Evolutionary conservation across 1,140 invertebrate species (phyloP), one percentile per base, ranked within the genome.

Genomic region (Penaeus japonicus): DNA sequence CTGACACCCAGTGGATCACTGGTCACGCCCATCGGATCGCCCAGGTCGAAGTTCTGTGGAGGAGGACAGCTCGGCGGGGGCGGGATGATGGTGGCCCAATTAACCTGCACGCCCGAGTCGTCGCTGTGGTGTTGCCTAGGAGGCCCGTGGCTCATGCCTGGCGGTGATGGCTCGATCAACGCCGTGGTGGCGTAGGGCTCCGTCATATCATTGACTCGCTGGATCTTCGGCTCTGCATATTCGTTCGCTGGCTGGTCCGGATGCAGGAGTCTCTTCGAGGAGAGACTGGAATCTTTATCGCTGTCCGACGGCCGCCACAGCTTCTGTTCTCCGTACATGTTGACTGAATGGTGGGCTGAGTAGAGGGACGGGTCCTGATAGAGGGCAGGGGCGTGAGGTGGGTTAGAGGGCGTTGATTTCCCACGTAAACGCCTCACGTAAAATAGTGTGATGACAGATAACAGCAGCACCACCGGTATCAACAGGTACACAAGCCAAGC

Each of bases 241-340:
- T 90, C 90, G 53, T 89, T 90, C 15, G 54, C 70, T n/a, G 85
- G 87, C 27, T 91, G 89, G 30, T 90, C 87, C 17, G 84, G 84
- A 32, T 57, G 62, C 0, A 90, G 78, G 47, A 90, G 77, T 24
- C 90, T 73, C 30, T 88, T 83, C 24, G 89, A 87, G 54, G 90
- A 90, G 55, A 89, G 62, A 75, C 82, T 85, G 65, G 89, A 90
- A 35, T 91, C 87, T 35, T 88, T 84, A 77, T 90, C 81, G 30
- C 89, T 84, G 35, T 90, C 91, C 5, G 90, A 39, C 54, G 90
- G 84, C 4, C 88, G 84, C 90, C 90, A 90, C 53, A 88, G 77
- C 65, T 90, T 89, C n/a, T 87, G 85, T 47, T 91, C 91, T 47
- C 90, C 87, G 84, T 90, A 91, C 89, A 91, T 90, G 39, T 89